Evolutionary conservation across 2,888 invertebrate genomes (phyloP).

Genomic region (Crepidodera aurea): DNA sequence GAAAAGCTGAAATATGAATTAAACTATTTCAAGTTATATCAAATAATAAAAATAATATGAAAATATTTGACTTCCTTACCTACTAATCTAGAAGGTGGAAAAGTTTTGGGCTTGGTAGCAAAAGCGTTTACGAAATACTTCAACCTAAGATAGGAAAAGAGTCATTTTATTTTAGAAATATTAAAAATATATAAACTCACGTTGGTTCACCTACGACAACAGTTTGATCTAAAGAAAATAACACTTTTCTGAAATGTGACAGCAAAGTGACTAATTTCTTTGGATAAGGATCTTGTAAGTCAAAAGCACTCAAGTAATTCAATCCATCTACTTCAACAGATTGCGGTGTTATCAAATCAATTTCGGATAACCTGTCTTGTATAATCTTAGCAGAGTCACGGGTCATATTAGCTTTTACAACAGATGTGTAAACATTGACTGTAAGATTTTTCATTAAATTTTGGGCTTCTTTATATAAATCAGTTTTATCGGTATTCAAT

Average conservation of each 20-base stretch:
- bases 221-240: not conserved
- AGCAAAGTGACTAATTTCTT: constrained; percentile 12
- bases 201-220: not conserved
- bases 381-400: not conserved
- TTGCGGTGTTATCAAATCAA: constrained; percentile 7
- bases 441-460: not conserved
- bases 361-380: constrained; percentile 4
- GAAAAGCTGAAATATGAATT: no score
- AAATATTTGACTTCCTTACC: no score
- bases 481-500: not conserved
- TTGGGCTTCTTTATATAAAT: not conserved
- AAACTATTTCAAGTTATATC: no score
- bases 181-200: constrained; percentile 19
- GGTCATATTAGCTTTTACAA: not conserved
- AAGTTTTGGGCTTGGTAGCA: constrained; percentile 23
- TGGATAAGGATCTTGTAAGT: constrained; percentile 18
- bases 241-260: constrained; percentile 12
- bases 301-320: constrained; percentile 1
- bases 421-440: constrained; percentile 1
- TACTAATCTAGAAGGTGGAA: constrained; percentile 14
- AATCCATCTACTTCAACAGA: not conserved
- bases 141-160: constrained; percentile 20
- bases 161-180: not conserved
- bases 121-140: constrained; percentile 28
- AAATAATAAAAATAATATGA: no score